Base-by-base conservation (phyloP, 2,888 invertebrate genomes). In the Tuta absoluta region DNA sequence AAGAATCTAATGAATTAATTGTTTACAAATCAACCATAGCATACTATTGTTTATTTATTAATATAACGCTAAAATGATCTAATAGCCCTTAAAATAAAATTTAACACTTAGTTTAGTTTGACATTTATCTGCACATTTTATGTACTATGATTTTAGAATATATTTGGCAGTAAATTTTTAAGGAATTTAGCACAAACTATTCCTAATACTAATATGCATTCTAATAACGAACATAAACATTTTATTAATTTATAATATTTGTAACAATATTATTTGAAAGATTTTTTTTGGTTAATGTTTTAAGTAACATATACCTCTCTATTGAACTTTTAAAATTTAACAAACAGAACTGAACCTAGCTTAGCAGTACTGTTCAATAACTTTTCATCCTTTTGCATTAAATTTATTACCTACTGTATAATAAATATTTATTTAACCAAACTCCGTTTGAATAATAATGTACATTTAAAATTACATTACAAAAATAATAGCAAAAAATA, bases 11-110 rank as follows among this genome's bases (percentile, higher is more conserved):
- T 33, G 4, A 33, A 7, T 33, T 5, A 33, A 33, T 33, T 5
- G 4, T 33, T 33, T 33, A 33, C 33, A 4, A 33, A 8, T 33
- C 10, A 8, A 33, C 1, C 33, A 33, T 33, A 10, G 33, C 33
- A 33, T 33, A 33, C 8, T 28, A 4, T 28, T 28, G 2, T 28
- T 17, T 19, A 17, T 49, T 17, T 49, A 17, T 19, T 19, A 7
- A 21, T 19, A 49, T 17, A 7, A n/a, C 49, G 3, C 17, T 49
- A 49, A 49, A 19, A 49, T 17, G n/a, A 21, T 49, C 49, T 23
- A 17, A 12, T 51, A 23, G 51, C 56, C 28, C 56, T 59, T 11
- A 38, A 59, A 51, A 51, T 51, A 51, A 51, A 51, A 51, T 14
- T 21, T 51, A 51, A 21, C 14, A 51, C 23, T 17, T 14, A 41